Conservation (phyloP, 2,113 vertebrate genomes). For the Laticauda colubrina region DNA sequence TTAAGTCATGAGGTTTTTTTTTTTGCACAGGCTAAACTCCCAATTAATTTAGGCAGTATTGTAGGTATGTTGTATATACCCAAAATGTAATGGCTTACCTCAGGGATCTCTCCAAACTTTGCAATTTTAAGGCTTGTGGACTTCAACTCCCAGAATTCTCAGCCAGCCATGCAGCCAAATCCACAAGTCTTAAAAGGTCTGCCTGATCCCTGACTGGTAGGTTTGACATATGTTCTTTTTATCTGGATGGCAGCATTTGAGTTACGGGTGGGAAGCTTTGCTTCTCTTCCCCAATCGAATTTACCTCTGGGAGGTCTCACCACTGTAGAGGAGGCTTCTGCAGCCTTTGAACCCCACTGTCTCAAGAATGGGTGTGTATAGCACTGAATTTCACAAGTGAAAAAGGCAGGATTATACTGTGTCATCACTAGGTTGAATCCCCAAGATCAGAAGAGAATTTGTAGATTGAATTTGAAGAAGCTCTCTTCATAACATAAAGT, state of each 20-base stretch:
- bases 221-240: not conserved
- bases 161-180: not conserved
- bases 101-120: too few species aligned
- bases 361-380: not conserved
- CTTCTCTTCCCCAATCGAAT: not conserved
- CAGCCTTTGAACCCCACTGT: not conserved
- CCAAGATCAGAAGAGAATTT: not conserved
- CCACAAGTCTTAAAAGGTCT: not conserved
- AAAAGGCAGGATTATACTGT: not conserved
- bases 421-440: not conserved
- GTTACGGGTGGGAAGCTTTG: not conserved
- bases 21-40: too few species aligned
- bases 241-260: not conserved
- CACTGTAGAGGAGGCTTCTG: not conserved
- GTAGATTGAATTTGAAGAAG: not conserved
- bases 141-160: not conserved
- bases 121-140: too few species aligned
- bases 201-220: not conserved
- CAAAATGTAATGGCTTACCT: too few species aligned
- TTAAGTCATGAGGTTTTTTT: too few species aligned
- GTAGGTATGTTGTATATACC: too few species aligned
- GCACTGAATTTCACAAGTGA: not conserved
- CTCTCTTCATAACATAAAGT: not conserved
- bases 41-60: too few species aligned
- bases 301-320: not conserved